Evolutionary conservation across 2,113 vertebrate genomes (phyloP), one percentile per base, ranked within the genome.

Genomic region (Ginglymostoma cirratum): DNA sequence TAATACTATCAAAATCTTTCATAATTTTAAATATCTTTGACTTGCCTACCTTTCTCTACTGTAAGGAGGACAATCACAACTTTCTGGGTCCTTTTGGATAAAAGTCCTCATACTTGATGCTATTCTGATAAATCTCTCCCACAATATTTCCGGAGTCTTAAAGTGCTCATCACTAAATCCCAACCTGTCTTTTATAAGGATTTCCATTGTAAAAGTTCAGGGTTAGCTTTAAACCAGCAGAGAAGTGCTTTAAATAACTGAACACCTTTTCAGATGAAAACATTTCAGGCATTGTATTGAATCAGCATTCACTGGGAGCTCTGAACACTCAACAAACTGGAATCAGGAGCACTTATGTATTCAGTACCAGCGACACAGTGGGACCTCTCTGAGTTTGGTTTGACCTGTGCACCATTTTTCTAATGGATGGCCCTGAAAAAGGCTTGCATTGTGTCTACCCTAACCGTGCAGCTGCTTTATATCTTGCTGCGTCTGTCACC

Each of bases 381-480:
- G 17, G 17, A 52, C 12, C 15, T 27, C 1, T 3, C 5, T 67
- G 61, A 65, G 34, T 67, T n/a, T 93, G 61, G 30, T n/a, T 61
- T 90, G 52, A 61, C 52, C 52, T 67, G 65, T 48, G 27, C 45
- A 23, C 92, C 72, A 5, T 34, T 15, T 72, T 0, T 0, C 0
- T 45, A n/a, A 48, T 69, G 83, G 14, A 45, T 96, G 96, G 96
- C 97, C 97, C 97, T 97, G 96, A 96, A 96, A 97, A 95, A n/a
- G 10, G 19, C 96, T 78, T 92, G 61, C 96, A 96, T 96, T 95
- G 96, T 0, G n/a, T 30, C 55, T 67, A 55, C 86, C 27, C 38
- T 65, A 69, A 95, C 27, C 14, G 83, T 65, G 95, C 94, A 96
- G 66, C 86, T 89, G 93, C 45, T 96, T 85, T 97, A 97, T 97